Evolutionary conservation across 1,140 invertebrate species (phyloP).

Genomic region (Dysdera silvatica): DNA sequence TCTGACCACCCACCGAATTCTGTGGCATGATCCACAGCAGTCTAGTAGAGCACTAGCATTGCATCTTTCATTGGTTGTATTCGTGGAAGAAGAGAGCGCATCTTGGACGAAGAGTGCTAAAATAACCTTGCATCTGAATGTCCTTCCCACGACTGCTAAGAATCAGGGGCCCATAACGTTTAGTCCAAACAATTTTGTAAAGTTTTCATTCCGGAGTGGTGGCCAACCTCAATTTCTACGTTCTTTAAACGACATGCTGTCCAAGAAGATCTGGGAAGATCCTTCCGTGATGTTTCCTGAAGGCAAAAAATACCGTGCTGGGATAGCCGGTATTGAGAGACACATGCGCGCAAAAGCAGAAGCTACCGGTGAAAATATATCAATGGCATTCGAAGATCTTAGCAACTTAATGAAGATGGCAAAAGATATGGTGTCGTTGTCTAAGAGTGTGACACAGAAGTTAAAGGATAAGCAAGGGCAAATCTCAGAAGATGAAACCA

Average conservation of each 20-base stretch:
- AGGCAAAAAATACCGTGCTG: conserved; percentile 54
- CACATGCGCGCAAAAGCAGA: conserved; percentile 81
- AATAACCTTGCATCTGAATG: conserved; percentile 30
- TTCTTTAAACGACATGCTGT: conserved; percentile 43
- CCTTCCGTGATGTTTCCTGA: conserved; percentile 22
- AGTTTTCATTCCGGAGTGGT: conserved; percentile 81
- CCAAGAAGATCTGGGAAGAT: conserved; percentile 44
- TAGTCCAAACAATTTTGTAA: conserved; percentile 65
- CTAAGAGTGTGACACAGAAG: conserved; percentile 85
- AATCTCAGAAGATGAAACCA: conserved; percentile 94
- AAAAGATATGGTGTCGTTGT: conserved; percentile 91
- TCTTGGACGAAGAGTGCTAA: conserved; percentile 42
- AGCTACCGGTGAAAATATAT: conserved; percentile 83
- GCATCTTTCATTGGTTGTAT: conserved; percentile 26
- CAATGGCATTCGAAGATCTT: conserved; percentile 88
- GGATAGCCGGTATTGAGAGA: conserved; percentile 92
- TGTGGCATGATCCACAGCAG: conserved; percentile 31
- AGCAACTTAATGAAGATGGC: conserved; percentile 87
- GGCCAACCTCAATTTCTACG: conserved; percentile 59
- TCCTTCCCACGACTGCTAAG: conserved; percentile 48
- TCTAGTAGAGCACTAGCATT: conserved; percentile 20
- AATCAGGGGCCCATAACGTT: conserved; percentile 62
- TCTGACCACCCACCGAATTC: conserved; percentile 12
- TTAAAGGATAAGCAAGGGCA: conserved; percentile 91
- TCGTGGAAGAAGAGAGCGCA: conserved; percentile 31